Conservation (phyloP, 2,888 invertebrate species). For the Sinhomidia bicolor region DNA sequence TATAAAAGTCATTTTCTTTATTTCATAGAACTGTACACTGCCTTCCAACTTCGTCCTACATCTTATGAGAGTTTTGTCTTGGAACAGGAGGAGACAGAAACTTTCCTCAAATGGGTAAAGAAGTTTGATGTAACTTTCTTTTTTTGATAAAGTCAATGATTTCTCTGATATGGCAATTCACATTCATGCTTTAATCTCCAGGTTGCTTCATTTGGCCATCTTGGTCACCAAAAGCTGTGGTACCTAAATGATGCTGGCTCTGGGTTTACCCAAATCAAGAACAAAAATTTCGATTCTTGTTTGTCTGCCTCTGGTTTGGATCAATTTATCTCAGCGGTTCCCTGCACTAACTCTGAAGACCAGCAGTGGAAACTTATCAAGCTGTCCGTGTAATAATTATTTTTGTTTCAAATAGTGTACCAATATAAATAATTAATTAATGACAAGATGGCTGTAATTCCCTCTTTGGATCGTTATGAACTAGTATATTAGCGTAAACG, state of each 20-base stretch:
- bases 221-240: constrained; percentile 74
- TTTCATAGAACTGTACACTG: constrained; percentile 62
- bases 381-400: constrained; percentile 23
- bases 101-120: constrained; percentile 66
- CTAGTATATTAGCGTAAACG: too few relatives aligned
- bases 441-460: too few relatives aligned
- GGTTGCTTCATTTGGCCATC: constrained; percentile 41
- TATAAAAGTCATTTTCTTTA: too few relatives aligned
- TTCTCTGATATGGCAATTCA: not conserved
- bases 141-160: too few relatives aligned
- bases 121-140: too few relatives aligned
- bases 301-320: constrained; percentile 47
- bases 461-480: too few relatives aligned
- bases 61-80: constrained; percentile 72
- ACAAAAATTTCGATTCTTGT: constrained; percentile 69
- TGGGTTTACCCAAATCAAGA: constrained; percentile 72
- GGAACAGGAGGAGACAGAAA: constrained; percentile 60
- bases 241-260: constrained; percentile 75
- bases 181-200: not conserved
- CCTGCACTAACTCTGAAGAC: constrained; percentile 55
- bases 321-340: constrained; percentile 1
- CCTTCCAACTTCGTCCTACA: constrained; percentile 72
- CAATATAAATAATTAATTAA: not conserved
- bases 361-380: constrained; percentile 68
- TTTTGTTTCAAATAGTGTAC: too few relatives aligned